phyloP scores from a whole-genome alignment of 1,140 invertebrate species.

The Bombus turneri region DNA sequence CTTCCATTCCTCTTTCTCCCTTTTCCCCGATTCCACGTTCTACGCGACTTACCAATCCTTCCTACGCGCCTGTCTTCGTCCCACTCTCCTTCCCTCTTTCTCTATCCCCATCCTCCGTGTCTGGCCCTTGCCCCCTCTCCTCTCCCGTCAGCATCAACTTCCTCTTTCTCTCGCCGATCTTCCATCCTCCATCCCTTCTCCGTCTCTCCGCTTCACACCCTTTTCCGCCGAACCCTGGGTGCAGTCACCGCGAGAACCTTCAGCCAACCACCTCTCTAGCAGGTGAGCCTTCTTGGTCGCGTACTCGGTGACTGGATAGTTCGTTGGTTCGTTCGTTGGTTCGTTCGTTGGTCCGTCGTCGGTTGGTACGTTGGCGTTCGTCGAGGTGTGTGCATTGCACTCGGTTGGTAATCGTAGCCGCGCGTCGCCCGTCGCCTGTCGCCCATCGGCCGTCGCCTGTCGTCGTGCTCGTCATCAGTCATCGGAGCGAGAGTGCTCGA shows the following conservation, averaged over 20 bases:
- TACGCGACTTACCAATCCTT: not conserved
- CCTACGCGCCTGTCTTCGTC: not conserved
- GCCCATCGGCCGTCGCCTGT: slow-evolving; percentile 27
- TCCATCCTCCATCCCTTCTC: slow-evolving; percentile 65
- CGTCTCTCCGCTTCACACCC: slow-evolving; percentile 66
- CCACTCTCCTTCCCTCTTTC: slow-evolving; percentile 9
- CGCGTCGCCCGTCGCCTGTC: slow-evolving; percentile 8
- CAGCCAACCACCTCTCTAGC: slow-evolving; percentile 65
- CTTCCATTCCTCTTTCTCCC: not conserved
- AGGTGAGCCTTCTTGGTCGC: slow-evolving; percentile 61
- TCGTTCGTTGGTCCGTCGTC: slow-evolving; percentile 1
- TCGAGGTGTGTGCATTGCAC: slow-evolving; percentile 28
- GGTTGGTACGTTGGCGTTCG: slow-evolving; percentile 9
- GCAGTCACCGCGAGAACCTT: slow-evolving; percentile 74
- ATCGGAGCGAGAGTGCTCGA: slow-evolving; percentile 61
- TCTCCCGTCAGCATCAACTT: slow-evolving; percentile 17
- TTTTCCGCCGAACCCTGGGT: slow-evolving; percentile 66
- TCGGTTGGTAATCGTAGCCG: slow-evolving; percentile 20
- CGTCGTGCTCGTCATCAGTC: slow-evolving; percentile 53
- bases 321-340: not conserved
- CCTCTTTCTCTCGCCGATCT: slow-evolving; percentile 52
- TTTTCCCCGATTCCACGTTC: not conserved
- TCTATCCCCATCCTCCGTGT: slow-evolving; percentile 22
- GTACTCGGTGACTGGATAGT: slow-evolving; percentile 27
- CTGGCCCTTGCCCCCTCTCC: slow-evolving; percentile 16